Evolutionary conservation across 2,888 invertebrate genomes (phyloP).

Genomic region (Pycnomerus fuliginosus): DNA sequence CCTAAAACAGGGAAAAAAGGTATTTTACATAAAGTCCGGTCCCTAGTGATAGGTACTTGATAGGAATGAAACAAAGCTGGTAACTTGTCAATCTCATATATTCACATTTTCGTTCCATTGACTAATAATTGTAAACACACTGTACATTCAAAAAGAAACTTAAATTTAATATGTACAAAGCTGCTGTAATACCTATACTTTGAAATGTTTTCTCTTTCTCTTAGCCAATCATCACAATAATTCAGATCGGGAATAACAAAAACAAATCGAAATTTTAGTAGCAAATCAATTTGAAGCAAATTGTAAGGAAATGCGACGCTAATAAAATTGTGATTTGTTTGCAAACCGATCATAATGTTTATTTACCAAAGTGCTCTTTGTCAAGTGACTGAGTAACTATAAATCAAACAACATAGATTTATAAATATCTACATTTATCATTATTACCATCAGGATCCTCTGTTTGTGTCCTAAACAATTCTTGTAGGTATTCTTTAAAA

Average conservation of each 20-base stretch:
- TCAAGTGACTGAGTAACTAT: too few relatives aligned
- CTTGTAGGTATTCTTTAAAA: too few relatives aligned
- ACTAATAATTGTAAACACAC: slow-evolving; percentile 53
- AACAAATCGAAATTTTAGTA: slow-evolving; percentile 11
- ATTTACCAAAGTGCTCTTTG: too few relatives aligned
- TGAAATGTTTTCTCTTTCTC: slow-evolving; percentile 20
- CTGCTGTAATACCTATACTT: slow-evolving; percentile 37
- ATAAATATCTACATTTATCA: slow-evolving; percentile 5
- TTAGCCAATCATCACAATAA: slow-evolving; percentile 32
- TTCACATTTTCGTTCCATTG: slow-evolving; percentile 54
- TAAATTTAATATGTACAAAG: slow-evolving; percentile 52
- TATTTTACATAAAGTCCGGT: background rate
- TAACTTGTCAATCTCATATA: slow-evolving; percentile 54
- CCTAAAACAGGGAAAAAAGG: too few relatives aligned
- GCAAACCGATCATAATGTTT: too few relatives aligned
- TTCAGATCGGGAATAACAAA: slow-evolving; percentile 29
- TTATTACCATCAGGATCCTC: too few relatives aligned
- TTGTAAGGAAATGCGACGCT: too few relatives aligned
- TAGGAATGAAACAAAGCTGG: slow-evolving; percentile 30
- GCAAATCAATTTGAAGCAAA: too few relatives aligned
- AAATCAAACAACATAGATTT: slow-evolving; percentile 2
- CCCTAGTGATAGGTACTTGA: background rate
- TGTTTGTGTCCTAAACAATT: too few relatives aligned
- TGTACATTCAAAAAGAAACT: slow-evolving; percentile 53
- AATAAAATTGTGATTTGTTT: too few relatives aligned